Evolutionary conservation across 2,888 invertebrate genomes (phyloP).

Genomic region (Serripes groenlandicus): DNA sequence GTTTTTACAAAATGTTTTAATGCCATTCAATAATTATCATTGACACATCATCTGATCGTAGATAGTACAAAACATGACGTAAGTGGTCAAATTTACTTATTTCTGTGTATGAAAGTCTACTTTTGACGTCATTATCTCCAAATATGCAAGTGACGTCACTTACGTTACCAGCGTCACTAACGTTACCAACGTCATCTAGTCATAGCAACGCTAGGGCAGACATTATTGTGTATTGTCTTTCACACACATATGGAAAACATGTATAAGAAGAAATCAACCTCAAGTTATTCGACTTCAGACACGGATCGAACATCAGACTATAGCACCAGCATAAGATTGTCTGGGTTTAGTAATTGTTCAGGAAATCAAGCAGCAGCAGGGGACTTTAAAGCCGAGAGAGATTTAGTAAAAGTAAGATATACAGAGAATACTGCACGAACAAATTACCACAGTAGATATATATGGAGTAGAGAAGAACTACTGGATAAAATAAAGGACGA

Average conservation of each 20-base stretch:
- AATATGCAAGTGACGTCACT: no score
- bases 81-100: no score
- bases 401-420: background rate
- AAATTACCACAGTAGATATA: background rate
- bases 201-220: no score
- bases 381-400: background rate
- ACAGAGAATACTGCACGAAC: background rate
- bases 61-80: no score
- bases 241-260: background rate
- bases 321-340: background rate
- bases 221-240: background rate
- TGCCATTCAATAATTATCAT: no score
- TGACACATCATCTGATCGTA: no score
- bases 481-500: background rate
- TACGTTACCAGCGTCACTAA: background rate
- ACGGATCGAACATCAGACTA: background rate
- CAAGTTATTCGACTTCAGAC: background rate
- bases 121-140: no score
- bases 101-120: no score
- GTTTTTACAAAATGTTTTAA: no score
- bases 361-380: conserved; percentile 3
- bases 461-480: background rate
- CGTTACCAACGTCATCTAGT: background rate
- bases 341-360: background rate
- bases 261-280: background rate